Evolutionary conservation across 2,888 invertebrate genomes (phyloP).

Genomic region (Euphydryas editha): DNA sequence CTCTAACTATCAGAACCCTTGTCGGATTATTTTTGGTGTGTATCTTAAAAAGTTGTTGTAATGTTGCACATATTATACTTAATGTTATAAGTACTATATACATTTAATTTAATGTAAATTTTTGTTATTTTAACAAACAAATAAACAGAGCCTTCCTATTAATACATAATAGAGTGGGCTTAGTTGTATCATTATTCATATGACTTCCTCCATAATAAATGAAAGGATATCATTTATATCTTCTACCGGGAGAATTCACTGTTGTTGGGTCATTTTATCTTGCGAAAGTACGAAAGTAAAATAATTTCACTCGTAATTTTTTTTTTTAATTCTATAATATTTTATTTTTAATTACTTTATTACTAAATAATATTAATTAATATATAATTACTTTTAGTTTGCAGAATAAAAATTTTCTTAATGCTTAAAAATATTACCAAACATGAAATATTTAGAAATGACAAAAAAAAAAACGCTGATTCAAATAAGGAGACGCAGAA

Average conservation of each 20-base stretch:
- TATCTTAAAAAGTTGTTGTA: background rate
- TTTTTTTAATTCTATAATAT: background rate
- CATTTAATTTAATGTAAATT: background rate
- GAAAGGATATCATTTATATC: slow-evolving; percentile 47
- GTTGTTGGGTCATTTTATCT: slow-evolving; percentile 40
- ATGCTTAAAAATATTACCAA: background rate
- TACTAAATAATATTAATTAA: too few relatives aligned
- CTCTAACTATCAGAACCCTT: too few relatives aligned
- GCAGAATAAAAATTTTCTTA: background rate
- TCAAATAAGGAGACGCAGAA: slow-evolving; percentile 38
- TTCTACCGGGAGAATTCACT: slow-evolving; percentile 34
- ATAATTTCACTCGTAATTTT: slow-evolving; percentile 15
- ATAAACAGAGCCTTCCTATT: background rate
- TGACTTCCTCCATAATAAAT: slow-evolving; percentile 46
- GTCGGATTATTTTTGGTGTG: too few relatives aligned
- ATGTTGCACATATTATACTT: background rate
- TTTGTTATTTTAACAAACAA: background rate
- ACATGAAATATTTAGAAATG: slow-evolving; percentile 22
- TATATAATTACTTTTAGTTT: background rate
- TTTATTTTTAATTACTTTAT: too few relatives aligned
- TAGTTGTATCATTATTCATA: slow-evolving; percentile 46
- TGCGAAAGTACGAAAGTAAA: slow-evolving; percentile 22
- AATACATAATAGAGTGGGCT: slow-evolving; percentile 16
- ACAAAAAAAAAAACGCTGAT: slow-evolving; percentile 40
- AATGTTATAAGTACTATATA: background rate